These are phyloP conservation scores for Elachura formosa DNA, from an alignment of 2,113 vertebrate genomes.

Conservation along the genomic window DNA sequence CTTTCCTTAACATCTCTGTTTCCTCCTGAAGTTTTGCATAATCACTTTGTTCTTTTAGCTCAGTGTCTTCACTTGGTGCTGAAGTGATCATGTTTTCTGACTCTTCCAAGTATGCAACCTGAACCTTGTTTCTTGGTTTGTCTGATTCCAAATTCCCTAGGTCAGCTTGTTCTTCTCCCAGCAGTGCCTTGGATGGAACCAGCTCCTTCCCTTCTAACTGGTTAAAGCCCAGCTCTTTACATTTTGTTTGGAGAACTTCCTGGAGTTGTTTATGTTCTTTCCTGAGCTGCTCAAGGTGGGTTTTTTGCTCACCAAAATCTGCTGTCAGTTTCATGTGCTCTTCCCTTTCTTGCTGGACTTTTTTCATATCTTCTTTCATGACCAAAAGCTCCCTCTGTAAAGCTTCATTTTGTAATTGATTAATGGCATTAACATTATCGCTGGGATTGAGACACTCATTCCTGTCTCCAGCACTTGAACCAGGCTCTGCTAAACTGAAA, in stretches of 20 bases:
- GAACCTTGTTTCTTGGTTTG: conserved; percentile 41
- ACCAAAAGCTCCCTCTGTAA: conserved; percentile 77
- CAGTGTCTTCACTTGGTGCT: conserved; percentile 29
- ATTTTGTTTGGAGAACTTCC: conserved; percentile 58
- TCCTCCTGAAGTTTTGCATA: conserved; percentile 50
- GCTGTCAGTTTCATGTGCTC: conserved; percentile 60
- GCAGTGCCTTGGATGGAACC: background rate
- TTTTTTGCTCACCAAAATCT: conserved; percentile 68
- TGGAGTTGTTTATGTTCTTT: conserved; percentile 42
- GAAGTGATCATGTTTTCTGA: conserved; percentile 26
- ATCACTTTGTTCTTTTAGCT: background rate
- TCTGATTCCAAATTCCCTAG: conserved; percentile 41
- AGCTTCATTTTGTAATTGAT: conserved; percentile 58
- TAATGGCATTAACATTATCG: background rate
- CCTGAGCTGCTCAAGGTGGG: conserved; percentile 46
- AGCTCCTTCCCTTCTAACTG: conserved; percentile 52
- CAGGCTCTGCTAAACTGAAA: background rate
- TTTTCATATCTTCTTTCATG: conserved; percentile 67
- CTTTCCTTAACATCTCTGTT: conserved; percentile 12
- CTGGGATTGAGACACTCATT: background rate
- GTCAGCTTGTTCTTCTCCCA: conserved; percentile 48
- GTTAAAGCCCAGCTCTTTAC: conserved; percentile 52
- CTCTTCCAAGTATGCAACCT: background rate
- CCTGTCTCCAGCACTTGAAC: background rate
- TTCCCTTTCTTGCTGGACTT: conserved; percentile 66